phyloP scores from a whole-genome alignment of 2,113 vertebrate genomes.

The crab-eating macaque (Macaca fascicularis) region T2T-MFA8v1.1 NC_088378.1:31890501-31891000 shows the following conservation, averaged over 20 bases:
- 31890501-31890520: not conserved
- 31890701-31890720: not conserved
- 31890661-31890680: slow-evolving; percentile 32
- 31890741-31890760: slow-evolving; percentile 32
- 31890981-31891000: not conserved
- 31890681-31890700: slow-evolving; percentile 43
- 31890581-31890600: not conserved
- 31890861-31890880: not conserved
- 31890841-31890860: not conserved
- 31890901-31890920: not conserved
- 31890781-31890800: not conserved
- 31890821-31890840: not conserved
- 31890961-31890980: not conserved
- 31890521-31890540: slow-evolving; percentile 50
- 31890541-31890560: slow-evolving; percentile 46
- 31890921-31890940: not conserved
- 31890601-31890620: slow-evolving; percentile 35
- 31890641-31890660: slow-evolving; percentile 45
- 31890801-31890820: not conserved
- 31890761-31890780: slow-evolving; percentile 22
- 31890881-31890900: slow-evolving; percentile 17
- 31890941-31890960: not conserved
- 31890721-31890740: not conserved
- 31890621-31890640: not conserved
- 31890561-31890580: slow-evolving; percentile 15